phyloP scores from a whole-genome alignment of 2,888 invertebrate genomes.

The Pseudanteris insignis region DNA sequence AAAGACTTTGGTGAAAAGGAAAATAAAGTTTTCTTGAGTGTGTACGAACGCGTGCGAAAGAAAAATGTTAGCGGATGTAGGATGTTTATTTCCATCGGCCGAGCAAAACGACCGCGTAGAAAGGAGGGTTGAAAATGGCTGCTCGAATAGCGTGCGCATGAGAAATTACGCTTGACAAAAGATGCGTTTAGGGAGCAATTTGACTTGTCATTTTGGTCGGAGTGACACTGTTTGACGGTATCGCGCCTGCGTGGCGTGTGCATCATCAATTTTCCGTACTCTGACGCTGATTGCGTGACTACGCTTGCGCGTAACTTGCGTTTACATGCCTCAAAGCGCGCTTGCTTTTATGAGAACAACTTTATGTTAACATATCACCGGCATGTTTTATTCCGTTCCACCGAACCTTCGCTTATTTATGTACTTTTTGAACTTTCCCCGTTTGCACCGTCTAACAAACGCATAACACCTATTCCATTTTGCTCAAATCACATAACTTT shows the following conservation, averaged over 20 bases:
- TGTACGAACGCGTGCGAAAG: too few species aligned
- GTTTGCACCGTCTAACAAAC: too few species aligned
- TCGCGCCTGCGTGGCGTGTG: background rate
- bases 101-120: slow-evolving; percentile 33
- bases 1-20: too few species aligned
- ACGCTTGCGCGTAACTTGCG: slow-evolving; percentile 54
- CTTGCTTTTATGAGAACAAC: slow-evolving; percentile 44
- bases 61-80: slow-evolving; percentile 9
- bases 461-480: too few species aligned
- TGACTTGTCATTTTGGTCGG: slow-evolving; percentile 31
- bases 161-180: slow-evolving; percentile 23
- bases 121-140: slow-evolving; percentile 29
- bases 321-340: slow-evolving; percentile 57
- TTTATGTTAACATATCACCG: slow-evolving; percentile 40
- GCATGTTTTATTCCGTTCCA: slow-evolving; percentile 46
- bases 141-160: background rate
- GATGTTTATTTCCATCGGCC: slow-evolving; percentile 31
- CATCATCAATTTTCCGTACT: slow-evolving; percentile 36
- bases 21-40: too few species aligned
- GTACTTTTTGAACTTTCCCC: too few species aligned
- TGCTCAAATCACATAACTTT: too few species aligned
- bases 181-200: slow-evolving; percentile 21
- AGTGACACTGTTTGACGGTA: slow-evolving; percentile 1
- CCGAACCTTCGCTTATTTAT: too few species aligned
- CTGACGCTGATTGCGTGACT: slow-evolving; percentile 45